Base-by-base conservation (phyloP, 2,113 vertebrate species). In the Lepus timidus region DNA sequence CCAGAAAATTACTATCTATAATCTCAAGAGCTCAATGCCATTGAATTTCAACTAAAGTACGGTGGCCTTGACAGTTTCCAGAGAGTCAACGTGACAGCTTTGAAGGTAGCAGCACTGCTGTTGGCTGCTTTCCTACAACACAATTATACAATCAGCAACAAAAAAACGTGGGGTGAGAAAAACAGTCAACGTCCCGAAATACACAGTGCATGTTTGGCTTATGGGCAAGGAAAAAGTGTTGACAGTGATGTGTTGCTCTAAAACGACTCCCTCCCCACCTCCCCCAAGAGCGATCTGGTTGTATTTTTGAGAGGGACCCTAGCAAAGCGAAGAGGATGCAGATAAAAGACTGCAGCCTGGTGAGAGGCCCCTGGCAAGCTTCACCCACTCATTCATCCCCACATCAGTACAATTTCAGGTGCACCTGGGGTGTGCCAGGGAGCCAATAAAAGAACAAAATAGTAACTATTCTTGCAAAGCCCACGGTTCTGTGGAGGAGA, bases 11-110 rank as follows among this genome's bases (percentile, higher is more conserved):
- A 61, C 78, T 70, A 79, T 85, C 92, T 93, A 14, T 73, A 87
- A 78, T 90, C 92, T 95, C 73, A 96, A 96, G 93, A 92, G 94
- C 85, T 92, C 92, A 55, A 27, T 49, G 90, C 51, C 96, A 65
- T 3, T 92, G 73, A 74, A 68, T 85, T 85, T 97, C 95, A 95
- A 25, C 96, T 52, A 90, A 52, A 13, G 67, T 25, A 93, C 93
- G 31, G 88, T 93, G 92, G 51, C 31, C 68, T 87, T 83, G 96
- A 95, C 17, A 65, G 36, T 65, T 92, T 90, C 96, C 96, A 97
- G 96, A 90, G 73, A 92, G 85, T 51, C 88, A 3, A 5, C 20
- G 33, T 95, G 94, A 96, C 95, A 91, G 84, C 64, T 89, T 85
- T 86, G 76, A 85, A 70, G 80, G 84, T 65, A 31, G 75, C 0